Evolutionary conservation across 2,888 invertebrate species (phyloP), one percentile per base, ranked within the genome.

Genomic region (Morpho achilles): DNA sequence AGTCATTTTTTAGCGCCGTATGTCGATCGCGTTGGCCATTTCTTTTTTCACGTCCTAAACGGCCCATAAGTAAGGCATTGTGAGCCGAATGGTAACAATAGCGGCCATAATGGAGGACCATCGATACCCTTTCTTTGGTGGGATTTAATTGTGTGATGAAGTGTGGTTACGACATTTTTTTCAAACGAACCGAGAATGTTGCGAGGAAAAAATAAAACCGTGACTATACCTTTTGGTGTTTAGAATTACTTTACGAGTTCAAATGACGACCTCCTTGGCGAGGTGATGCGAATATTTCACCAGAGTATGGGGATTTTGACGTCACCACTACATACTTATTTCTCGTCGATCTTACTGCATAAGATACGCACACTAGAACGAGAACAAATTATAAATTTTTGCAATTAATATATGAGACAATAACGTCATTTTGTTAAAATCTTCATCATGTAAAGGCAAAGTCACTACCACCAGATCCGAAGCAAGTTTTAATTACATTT

Each of bases 61-160:
- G 87, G 79, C 74, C 82, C 82, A 80, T 87, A 87, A 89, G 88
- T 85, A 84, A 82, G 77, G 87, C 76, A 87, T 89, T 89, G 89
- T 90, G 84, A 73, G 76, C 69, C 76, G 80, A 82, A 83, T 80
- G 81, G 78, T 83, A 88, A 90, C 89, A 90, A 90, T 89, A 85
- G 89, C 74, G 67, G 58, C 74, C 79, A 87, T 89, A 84, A 90
- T 89, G 86, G 82, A 69, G 77, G 76, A 77, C 80, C 84, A 84
- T 83, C 86, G 88, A 89, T 88, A 88, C 85, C 83, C 82, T 88
- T 90, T 89, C 87, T 87, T 85, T 83, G 80, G 73, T 72, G 76
- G 84, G 78, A 76, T 88, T 89, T 90, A 89, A 89, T 89, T 87
- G 89, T 88, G 84, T 86, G 88, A 89, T 88, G 89, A 87, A 87